A percentile compares a stretch with the other conserved stretches of the same genome.
Evolutionary conservation across 2,888 invertebrate species (phyloP).

Genomic region (Synergus umbraculus): DNA sequence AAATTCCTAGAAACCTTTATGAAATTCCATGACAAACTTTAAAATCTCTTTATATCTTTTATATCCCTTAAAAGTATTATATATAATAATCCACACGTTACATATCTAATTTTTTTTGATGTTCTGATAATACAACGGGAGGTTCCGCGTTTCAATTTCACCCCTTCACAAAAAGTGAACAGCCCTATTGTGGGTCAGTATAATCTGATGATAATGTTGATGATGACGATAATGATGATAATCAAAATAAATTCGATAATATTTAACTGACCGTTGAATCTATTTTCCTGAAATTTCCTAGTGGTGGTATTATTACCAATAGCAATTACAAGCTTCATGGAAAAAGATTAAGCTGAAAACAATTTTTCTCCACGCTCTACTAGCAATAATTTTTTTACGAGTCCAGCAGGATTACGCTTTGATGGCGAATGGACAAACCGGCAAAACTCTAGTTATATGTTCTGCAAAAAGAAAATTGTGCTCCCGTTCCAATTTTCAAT

Average conservation of each 20-base stretch:
- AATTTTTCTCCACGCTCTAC: background rate
- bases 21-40: too few species aligned
- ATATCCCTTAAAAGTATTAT: too few species aligned
- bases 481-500: background rate
- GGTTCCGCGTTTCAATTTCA: too few species aligned
- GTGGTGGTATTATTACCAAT: background rate
- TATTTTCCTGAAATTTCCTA: background rate
- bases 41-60: too few species aligned
- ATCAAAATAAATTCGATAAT: background rate
- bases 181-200: background rate
- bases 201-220: background rate
- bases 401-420: background rate
- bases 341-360: background rate
- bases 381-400: conserved; percentile 1
- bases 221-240: background rate
- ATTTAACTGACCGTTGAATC: background rate
- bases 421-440: background rate
- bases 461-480: background rate
- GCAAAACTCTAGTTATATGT: background rate
- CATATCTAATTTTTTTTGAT: too few species aligned
- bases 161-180: background rate
- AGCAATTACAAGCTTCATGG: background rate
- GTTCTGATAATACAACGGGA: too few species aligned
- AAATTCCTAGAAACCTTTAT: too few species aligned
- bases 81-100: too few species aligned